Conservation (phyloP, 2,888 invertebrate genomes). For the Epinotia ramella region DNA sequence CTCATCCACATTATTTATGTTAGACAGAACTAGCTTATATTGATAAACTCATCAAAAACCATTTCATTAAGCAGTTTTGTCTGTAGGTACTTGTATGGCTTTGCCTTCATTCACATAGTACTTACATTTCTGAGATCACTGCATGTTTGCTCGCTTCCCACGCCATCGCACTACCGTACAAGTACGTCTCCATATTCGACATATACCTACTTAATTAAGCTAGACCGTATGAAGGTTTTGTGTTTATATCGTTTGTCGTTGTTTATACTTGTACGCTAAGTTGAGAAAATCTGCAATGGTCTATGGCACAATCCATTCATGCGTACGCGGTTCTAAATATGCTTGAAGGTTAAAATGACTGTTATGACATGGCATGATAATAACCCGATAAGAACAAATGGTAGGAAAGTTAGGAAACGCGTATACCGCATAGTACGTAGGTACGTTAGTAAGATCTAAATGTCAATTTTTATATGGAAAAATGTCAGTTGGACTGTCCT, state of each 20-base stretch:
- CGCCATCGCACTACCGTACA: slow-evolving; percentile 15
- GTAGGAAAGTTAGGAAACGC: slow-evolving; percentile 29
- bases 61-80: slow-evolving; percentile 13
- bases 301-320: slow-evolving; percentile 26
- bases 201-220: slow-evolving; percentile 5
- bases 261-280: slow-evolving; percentile 4
- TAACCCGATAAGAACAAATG: slow-evolving; percentile 32
- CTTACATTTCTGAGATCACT: slow-evolving; percentile 35
- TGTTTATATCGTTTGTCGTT: slow-evolving; percentile 16
- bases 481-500: too few species aligned
- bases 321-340: slow-evolving; percentile 5
- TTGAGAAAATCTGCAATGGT: slow-evolving; percentile 25
- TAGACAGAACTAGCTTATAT: neutral
- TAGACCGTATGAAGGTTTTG: slow-evolving; percentile 23
- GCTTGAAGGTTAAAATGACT: slow-evolving; percentile 10
- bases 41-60: slow-evolving; percentile 4
- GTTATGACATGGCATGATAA: slow-evolving; percentile 25
- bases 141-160: slow-evolving; percentile 33
- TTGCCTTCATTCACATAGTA: slow-evolving; percentile 37
- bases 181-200: slow-evolving; percentile 1
- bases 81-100: slow-evolving; percentile 5
- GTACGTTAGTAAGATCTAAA: too few species aligned
- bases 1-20: neutral
- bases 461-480: too few species aligned
- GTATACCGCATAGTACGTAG: neutral